A percentile compares a stretch with the other conserved stretches of the same genome.
These are phyloP conservation scores for Pomacea canaliculata DNA, from an alignment of 2,888 invertebrate species.

Conservation along the genomic window DNA sequence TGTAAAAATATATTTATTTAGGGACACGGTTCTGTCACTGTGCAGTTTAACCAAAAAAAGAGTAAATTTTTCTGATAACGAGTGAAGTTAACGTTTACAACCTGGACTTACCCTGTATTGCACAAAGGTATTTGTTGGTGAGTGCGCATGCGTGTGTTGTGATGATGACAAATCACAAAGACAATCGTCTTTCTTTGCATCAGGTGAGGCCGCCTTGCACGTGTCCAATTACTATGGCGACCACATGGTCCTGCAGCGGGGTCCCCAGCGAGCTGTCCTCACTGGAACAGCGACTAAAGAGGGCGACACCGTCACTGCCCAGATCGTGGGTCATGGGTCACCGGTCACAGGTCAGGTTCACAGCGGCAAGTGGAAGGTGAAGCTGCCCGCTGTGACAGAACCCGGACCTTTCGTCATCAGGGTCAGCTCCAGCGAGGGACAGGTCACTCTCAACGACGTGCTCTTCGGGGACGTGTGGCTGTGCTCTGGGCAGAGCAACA, in stretches of 20 bases:
- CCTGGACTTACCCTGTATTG: too few species aligned
- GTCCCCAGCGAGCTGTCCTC: slow-evolving; percentile 38
- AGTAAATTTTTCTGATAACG: too few species aligned
- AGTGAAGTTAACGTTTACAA: too few species aligned
- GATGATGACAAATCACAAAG: too few species aligned
- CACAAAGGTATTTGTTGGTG: too few species aligned
- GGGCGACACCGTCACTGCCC: slow-evolving; percentile 33
- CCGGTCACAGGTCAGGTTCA: slow-evolving; percentile 18
- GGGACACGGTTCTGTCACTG: too few species aligned
- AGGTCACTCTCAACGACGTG: slow-evolving; percentile 52
- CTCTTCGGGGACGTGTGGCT: slow-evolving; percentile 68
- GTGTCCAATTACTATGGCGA: slow-evolving; percentile 32
- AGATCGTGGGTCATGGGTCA: slow-evolving; percentile 12
- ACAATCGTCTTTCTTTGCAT: too few species aligned
- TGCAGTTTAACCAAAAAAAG: too few species aligned
- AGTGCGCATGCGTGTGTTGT: too few species aligned
- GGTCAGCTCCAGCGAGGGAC: slow-evolving; percentile 41
- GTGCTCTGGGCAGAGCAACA: slow-evolving; percentile 68
- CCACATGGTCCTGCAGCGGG: slow-evolving; percentile 39
- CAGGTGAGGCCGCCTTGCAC: neutral
- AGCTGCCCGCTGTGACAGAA: slow-evolving; percentile 32
- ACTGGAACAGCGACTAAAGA: slow-evolving; percentile 39
- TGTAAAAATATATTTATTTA: too few species aligned
- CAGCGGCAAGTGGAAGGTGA: slow-evolving; percentile 43
- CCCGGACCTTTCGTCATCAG: slow-evolving; percentile 43